phyloP scores from a whole-genome alignment of 2,797 vertebrate genomes.

The Fratercula arctica region DNA sequence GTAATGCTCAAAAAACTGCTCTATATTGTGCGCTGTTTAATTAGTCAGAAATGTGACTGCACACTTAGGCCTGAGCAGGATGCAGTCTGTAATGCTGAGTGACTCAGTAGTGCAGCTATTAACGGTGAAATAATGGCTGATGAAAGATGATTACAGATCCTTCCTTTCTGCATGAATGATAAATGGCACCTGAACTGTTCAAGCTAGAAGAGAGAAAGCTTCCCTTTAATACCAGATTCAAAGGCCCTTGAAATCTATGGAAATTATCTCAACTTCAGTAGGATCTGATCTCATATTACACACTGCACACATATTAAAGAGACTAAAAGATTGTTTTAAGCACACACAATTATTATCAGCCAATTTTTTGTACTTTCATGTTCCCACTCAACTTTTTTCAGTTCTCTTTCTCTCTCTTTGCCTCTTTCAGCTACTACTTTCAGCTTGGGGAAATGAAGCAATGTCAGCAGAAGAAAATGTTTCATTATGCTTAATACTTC shows the following conservation, averaged over 20 bases:
- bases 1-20: neutral
- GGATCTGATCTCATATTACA: neutral
- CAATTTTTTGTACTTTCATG: neutral
- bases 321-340: neutral
- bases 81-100: neutral
- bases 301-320: neutral
- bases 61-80: neutral
- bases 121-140: neutral
- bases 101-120: neutral
- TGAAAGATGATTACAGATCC: neutral
- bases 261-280: neutral
- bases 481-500: neutral
- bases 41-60: neutral
- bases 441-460: neutral
- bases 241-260: neutral
- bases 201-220: neutral
- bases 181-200: neutral
- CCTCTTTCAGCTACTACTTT: neutral
- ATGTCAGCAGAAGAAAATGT: neutral
- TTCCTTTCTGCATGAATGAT: neutral
- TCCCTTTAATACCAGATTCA: neutral
- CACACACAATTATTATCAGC: neutral
- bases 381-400: neutral
- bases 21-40: neutral
- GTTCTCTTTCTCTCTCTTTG: neutral